These are phyloP conservation scores for Sebastes iracundus DNA, from an alignment of 2,797 vertebrate species.

Conservation along the genomic window DNA sequence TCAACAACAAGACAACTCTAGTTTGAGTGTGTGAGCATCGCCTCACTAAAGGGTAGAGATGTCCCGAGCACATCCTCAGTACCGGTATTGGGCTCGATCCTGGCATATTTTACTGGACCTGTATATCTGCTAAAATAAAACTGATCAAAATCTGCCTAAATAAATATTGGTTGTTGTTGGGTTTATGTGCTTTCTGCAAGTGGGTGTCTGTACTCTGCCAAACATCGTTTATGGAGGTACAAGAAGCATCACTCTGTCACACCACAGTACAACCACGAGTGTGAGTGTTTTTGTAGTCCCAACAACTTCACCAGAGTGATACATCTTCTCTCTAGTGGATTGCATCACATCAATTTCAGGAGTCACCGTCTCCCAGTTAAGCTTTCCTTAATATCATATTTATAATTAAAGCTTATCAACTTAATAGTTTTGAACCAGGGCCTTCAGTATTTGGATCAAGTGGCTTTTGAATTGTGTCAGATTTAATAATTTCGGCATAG, in stretches of 20 bases:
- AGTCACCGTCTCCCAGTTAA: background rate
- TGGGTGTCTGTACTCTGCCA: too few relatives aligned
- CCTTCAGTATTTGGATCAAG: background rate
- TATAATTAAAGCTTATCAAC: background rate
- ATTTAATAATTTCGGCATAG: background rate
- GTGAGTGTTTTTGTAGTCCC: too few relatives aligned
- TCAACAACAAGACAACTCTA: background rate
- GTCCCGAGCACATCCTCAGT: fast-evolving
- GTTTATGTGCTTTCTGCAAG: too few relatives aligned
- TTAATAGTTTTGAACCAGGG: background rate
- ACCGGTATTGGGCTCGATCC: too few relatives aligned
- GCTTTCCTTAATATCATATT: background rate
- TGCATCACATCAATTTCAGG: too few relatives aligned
- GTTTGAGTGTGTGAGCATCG: background rate
- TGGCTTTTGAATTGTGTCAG: background rate
- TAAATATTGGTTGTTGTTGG: too few relatives aligned
- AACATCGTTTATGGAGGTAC: too few relatives aligned
- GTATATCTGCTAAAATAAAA: background rate
- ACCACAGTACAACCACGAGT: too few relatives aligned
- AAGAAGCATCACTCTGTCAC: too few relatives aligned
- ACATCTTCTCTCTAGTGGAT: too few relatives aligned
- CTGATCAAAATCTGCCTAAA: background rate
- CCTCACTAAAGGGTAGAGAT: background rate
- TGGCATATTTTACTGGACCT: background rate
- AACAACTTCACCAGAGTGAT: too few relatives aligned